Conservation (phyloP, 2,888 invertebrate species). For the Aphidoletes aphidimyza region DNA sequence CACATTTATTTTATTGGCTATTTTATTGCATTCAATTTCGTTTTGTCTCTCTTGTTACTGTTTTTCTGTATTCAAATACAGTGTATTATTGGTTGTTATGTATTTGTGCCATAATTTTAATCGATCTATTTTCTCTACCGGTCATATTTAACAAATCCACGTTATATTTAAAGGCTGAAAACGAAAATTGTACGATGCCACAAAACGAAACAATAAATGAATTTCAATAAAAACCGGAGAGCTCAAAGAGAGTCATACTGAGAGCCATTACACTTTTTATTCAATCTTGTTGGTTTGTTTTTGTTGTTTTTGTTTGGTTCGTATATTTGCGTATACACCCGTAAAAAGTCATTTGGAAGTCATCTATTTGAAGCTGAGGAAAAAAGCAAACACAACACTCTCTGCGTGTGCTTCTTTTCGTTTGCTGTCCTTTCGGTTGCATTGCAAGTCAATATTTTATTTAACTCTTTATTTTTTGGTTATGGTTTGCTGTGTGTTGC, state of each 20-base stretch:
- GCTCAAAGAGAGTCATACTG: neutral
- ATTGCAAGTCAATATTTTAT: slow-evolving; percentile 21
- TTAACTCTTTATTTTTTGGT: slow-evolving; percentile 24
- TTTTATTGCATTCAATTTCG: neutral
- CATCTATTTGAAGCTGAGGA: too few relatives aligned
- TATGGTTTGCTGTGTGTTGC: slow-evolving; percentile 36
- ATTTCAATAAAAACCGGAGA: neutral
- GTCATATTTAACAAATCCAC: neutral
- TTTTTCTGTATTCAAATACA: neutral
- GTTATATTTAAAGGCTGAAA: neutral
- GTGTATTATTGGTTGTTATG: too few relatives aligned
- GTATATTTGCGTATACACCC: neutral
- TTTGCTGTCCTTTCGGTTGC: neutral
- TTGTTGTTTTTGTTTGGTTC: too few relatives aligned
- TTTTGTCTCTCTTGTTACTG: neutral
- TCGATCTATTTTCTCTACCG: slow-evolving; percentile 28
- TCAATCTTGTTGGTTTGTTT: too few relatives aligned
- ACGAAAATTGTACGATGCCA: neutral
- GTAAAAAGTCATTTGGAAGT: slow-evolving; percentile 33
- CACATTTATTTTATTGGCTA: too few relatives aligned
- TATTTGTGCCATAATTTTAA: slow-evolving; percentile 8
- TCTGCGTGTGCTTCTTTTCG: slow-evolving; percentile 36
- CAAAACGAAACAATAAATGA: neutral
- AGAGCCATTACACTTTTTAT: slow-evolving; percentile 9
- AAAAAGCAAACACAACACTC: neutral